phyloP scores from a whole-genome alignment of 2,113 vertebrate species.

The Pedionomus torquatus region DNA sequence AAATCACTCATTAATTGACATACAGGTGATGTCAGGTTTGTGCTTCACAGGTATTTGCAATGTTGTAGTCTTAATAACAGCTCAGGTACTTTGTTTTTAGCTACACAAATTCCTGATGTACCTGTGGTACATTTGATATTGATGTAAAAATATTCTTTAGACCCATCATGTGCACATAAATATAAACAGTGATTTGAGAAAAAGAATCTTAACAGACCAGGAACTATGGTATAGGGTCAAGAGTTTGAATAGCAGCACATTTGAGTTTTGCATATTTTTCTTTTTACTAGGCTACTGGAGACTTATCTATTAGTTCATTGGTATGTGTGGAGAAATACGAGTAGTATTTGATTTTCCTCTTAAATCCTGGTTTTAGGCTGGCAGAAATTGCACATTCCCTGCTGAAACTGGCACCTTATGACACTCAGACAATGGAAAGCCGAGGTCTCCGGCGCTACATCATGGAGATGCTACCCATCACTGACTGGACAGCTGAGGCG shows the following conservation, averaged over 20 bases:
- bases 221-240: not conserved
- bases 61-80: not conserved
- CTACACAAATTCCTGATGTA: not conserved
- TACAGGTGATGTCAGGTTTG: not conserved
- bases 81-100: not conserved
- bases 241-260: not conserved
- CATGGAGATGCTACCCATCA: constrained; percentile 98
- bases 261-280: not conserved
- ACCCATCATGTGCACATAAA: not conserved
- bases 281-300: not conserved
- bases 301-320: not conserved
- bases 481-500: constrained; percentile 95
- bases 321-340: not conserved
- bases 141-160: not conserved
- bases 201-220: not conserved
- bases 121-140: not conserved
- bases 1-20: not conserved
- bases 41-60: not conserved
- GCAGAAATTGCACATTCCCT: constrained; percentile 97
- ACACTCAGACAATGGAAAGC: constrained; percentile 98
- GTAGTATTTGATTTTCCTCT: not conserved
- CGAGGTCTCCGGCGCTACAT: constrained; percentile 93
- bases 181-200: not conserved
- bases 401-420: constrained; percentile 95
- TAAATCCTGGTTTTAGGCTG: constrained; percentile 77